Percentiles rank a stretch among this genome's conserved stretches.
Conservation (phyloP, 2,888 invertebrate species). For the Anorthoa munda region DNA sequence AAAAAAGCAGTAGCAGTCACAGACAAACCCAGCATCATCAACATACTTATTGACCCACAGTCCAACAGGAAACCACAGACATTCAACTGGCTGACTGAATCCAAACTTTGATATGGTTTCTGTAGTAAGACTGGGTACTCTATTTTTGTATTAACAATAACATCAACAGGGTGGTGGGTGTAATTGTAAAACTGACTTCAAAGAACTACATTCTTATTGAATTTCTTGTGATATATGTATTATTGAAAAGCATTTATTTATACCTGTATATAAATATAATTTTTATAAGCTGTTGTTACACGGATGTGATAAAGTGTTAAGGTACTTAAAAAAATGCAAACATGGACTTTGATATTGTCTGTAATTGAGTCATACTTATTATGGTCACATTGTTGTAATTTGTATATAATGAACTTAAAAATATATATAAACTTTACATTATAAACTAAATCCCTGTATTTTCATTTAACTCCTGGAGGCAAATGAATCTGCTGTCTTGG, state of each 20-base stretch:
- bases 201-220: conserved; percentile 50
- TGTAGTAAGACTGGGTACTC: neutral
- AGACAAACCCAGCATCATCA: conserved; percentile 96
- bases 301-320: neutral
- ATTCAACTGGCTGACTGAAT: conserved; percentile 98
- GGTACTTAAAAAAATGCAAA: conserved; percentile 65
- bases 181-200: conserved; percentile 30
- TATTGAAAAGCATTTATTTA: conserved; percentile 27
- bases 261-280: conserved; percentile 12
- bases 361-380: conserved; percentile 84
- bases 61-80: conserved; percentile 97
- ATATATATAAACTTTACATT: conserved; percentile 88
- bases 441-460: conserved; percentile 91
- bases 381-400: conserved; percentile 82
- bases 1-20: conserved; percentile 92
- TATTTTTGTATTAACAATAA: conserved; percentile 27
- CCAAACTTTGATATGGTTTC: conserved; percentile 93
- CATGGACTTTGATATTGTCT: conserved; percentile 83
- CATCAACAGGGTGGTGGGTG: conserved; percentile 44
- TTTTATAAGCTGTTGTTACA: conserved; percentile 2
- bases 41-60: conserved; percentile 96
- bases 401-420: conserved; percentile 88
- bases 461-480: conserved; percentile 86
- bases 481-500: conserved; percentile 86
- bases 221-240: conserved; percentile 38